Base-by-base conservation (phyloP, 1,140 invertebrate species). In the Drosophila rufa region DNA sequence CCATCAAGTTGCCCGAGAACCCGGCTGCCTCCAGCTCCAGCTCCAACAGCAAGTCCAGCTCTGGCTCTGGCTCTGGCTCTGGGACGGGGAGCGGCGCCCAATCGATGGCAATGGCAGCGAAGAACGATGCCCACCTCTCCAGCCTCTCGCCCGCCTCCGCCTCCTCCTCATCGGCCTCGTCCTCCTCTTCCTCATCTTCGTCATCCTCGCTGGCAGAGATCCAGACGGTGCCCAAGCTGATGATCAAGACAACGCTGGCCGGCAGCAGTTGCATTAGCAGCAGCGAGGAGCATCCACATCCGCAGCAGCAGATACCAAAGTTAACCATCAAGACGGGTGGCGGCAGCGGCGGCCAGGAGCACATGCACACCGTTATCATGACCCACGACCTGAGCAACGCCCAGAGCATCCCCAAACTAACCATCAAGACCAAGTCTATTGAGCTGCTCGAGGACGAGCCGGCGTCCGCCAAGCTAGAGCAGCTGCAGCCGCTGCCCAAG, bases 391-490 rank as follows among this genome's bases (percentile, higher is more conserved):
- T 68, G 0, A 82, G 57, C 19, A 91, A 92, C 59, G 62, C 81
- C 3, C 92, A 89, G 53, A 79, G 74, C 43, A 92, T 92, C 66
- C 92, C 92, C 30, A 92, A 92, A 60, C 59, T 92, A n/a, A 92
- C 85, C 17, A 92, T 92, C 46, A 77, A 85, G 50, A 76, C 91
- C 48, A 78, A 78, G 50, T 78, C 75, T 15, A 61, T 78, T 4
- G 77, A 80, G 12, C 40, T 71, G 66, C 42, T 75, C 22, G 61
- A 70, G 27, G 58, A 80, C 40, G 62, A 67, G 0, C 8, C 40
- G 40, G 30, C 48, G 27, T 30, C 30, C 3, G 22, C 3, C 15
- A 55, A 77, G 50, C 46, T 60, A 38, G 69, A 75, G 60, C 70
- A 70, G 47, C 65, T 73, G 56, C 84, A 79, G 36, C 84, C 86